Conservation (phyloP, 2,888 invertebrate genomes). For the Strigamia maritima region DNA sequence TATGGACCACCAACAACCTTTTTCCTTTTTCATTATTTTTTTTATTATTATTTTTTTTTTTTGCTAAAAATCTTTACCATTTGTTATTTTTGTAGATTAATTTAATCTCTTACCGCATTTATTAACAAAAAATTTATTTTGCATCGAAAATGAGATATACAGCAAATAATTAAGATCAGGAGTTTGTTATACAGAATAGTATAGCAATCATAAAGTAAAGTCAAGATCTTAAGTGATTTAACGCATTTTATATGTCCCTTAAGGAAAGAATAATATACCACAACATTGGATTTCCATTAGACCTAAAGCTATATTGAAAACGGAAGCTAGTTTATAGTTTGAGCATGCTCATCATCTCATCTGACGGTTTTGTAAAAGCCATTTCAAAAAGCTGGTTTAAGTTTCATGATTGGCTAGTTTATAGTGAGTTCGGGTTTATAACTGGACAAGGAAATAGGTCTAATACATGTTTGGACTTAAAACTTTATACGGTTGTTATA, state of each 20-base stretch:
- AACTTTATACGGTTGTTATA: slow-evolving; percentile 10
- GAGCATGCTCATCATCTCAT: slow-evolving; percentile 4
- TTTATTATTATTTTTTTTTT: too few relatives aligned
- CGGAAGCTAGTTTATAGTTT: neutral
- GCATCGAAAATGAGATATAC: too few relatives aligned
- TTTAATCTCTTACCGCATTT: too few relatives aligned
- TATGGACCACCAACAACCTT: too few relatives aligned
- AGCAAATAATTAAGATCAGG: too few relatives aligned
- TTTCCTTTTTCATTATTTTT: too few relatives aligned
- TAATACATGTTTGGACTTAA: slow-evolving; percentile 1
- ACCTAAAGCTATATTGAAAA: slow-evolving; percentile 15
- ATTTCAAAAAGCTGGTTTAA: neutral
- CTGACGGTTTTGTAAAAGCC: neutral
- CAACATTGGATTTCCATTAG: slow-evolving; percentile 10
- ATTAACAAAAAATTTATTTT: too few relatives aligned
- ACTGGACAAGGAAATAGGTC: neutral
- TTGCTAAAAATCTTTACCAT: too few relatives aligned
- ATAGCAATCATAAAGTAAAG: neutral
- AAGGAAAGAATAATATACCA: neutral
- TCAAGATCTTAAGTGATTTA: neutral
- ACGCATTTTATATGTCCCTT: neutral
- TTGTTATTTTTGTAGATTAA: too few relatives aligned
- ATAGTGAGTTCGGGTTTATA: slow-evolving; percentile 1
- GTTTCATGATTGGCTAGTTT: slow-evolving; percentile 5
- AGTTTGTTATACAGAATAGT: neutral